phyloP scores from a whole-genome alignment of 2,888 invertebrate genomes.

The Palloptera scutellata region DNA sequence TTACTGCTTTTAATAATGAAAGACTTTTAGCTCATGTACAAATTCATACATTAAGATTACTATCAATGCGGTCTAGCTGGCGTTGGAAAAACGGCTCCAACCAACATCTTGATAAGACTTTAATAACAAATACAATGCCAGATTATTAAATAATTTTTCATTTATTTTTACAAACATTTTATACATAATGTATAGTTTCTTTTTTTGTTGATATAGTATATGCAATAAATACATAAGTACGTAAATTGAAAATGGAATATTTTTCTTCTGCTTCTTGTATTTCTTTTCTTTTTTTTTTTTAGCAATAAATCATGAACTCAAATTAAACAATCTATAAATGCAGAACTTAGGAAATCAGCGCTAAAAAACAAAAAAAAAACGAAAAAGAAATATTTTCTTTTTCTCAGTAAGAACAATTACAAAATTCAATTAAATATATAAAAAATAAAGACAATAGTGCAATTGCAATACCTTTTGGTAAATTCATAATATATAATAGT shows the following conservation, averaged over 20 bases:
- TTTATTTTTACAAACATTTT: conserved; percentile 24
- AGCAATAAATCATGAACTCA: conserved; percentile 7
- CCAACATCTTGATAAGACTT: no score
- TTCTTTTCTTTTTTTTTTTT: no score
- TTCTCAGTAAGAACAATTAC: not conserved
- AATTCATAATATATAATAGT: conserved; percentile 7
- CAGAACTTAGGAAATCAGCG: conserved; percentile 26
- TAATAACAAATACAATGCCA: no score
- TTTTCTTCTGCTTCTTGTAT: conserved; percentile 16
- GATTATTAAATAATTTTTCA: not conserved
- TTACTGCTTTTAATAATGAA: no score
- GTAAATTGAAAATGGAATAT: conserved; percentile 37
- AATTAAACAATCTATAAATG: conserved; percentile 14
- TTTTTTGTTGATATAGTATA: conserved; percentile 30
- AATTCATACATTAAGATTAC: no score
- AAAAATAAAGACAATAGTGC: conserved; percentile 1
- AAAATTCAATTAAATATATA: conserved; percentile 7
- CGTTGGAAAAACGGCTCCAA: no score
- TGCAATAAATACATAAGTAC: conserved; percentile 40
- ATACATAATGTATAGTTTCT: conserved; percentile 31
- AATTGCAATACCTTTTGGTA: conserved; percentile 7
- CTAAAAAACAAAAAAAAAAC: conserved; percentile 3
- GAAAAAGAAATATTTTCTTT: conserved; percentile 7
- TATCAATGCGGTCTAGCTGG: no score
- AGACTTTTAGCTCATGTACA: no score